Conservation (phyloP, 2,888 invertebrate genomes). For the Harpagoxenus sublaevis region DNA sequence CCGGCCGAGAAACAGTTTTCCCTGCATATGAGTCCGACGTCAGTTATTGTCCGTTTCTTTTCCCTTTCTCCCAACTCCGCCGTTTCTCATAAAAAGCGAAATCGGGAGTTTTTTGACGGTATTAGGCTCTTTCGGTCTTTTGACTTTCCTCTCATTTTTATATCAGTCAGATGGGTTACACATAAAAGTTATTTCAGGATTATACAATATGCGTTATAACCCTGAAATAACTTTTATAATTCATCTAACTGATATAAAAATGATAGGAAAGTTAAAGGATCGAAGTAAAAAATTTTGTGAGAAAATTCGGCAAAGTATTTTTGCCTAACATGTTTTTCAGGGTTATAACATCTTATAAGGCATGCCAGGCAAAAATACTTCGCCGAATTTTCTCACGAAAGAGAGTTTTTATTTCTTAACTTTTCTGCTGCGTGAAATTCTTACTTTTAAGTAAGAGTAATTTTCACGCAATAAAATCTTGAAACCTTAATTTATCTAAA, state of each 20-base stretch:
- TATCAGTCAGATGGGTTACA: not conserved
- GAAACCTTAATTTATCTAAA: not conserved
- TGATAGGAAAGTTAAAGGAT: too few species aligned
- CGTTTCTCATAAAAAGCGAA: not conserved
- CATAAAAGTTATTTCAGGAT: not conserved
- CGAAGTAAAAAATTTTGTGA: not conserved
- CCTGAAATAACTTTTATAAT: too few species aligned
- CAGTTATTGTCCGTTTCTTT: constrained; percentile 48
- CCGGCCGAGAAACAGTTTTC: constrained; percentile 63
- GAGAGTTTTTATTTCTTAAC: not conserved
- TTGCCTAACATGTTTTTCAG: too few species aligned
- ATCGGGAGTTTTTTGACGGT: not conserved
- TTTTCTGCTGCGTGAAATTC: not conserved
- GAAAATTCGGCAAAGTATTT: not conserved
- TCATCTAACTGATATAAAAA: too few species aligned
- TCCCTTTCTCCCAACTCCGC: not conserved
- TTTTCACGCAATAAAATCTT: not conserved
- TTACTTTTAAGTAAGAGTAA: not conserved
- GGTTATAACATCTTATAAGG: too few species aligned
- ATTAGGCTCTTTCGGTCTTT: not conserved
- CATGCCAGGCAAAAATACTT: not conserved
- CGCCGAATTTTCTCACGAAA: not conserved
- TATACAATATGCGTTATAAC: not conserved
- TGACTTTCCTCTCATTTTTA: not conserved
- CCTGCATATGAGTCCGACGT: constrained; percentile 39